Base-by-base conservation (phyloP, 1,140 invertebrate genomes). In the Aporrectodea caliginosa region DNA sequence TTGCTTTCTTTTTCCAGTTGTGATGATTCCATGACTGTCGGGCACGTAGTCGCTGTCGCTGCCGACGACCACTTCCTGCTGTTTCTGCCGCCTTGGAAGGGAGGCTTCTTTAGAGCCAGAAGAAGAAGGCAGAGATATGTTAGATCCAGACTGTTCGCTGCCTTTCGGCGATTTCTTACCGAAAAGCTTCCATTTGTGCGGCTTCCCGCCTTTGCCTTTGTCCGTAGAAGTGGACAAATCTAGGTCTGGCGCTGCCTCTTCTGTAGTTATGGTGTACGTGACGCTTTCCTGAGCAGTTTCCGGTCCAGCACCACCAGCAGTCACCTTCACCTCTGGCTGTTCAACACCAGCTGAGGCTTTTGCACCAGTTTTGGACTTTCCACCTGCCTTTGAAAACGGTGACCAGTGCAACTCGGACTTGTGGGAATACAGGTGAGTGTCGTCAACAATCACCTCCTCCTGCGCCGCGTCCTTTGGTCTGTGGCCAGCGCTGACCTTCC, bases 391-490 rank as follows among this genome's bases (percentile, higher is more conserved):
- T 6, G 6, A 22, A 58, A 58, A 58, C 43, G 43, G 43, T 22
- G 43, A 58, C 43, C 43, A 58, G 43, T 6, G 22, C 6, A 22
- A 58, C 43, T 58, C 43, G 0, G 75, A 76, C 22, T 76, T 76
- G 29, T 76, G 32, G 16, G 33, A 35, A 22, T 76, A 76, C 12
- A 76, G 33, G 14, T 76, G 75, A 68, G 35, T 35, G 35, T 76
- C 75, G 43, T 76, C 35, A n/a, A 76, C 75, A 29, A 68, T 31
- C 27, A 76, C 31, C 16, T 76, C 75, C 1, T 43, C 31, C 75
- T 76, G 75, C 33, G 16, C 30, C 22, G 27, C 27, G 33, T 76
- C 35, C 31, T 76, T 14, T 35, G 6, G 43, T 58, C 43, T 58
- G 6, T n/a, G n/a, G n/a, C n/a, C n/a, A n/a, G n/a, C n/a, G n/a